Percentiles rank a stretch among this genome's conserved stretches.
Evolutionary conservation across 2,888 invertebrate species (phyloP).

Genomic region (Thereva nobilitata): DNA sequence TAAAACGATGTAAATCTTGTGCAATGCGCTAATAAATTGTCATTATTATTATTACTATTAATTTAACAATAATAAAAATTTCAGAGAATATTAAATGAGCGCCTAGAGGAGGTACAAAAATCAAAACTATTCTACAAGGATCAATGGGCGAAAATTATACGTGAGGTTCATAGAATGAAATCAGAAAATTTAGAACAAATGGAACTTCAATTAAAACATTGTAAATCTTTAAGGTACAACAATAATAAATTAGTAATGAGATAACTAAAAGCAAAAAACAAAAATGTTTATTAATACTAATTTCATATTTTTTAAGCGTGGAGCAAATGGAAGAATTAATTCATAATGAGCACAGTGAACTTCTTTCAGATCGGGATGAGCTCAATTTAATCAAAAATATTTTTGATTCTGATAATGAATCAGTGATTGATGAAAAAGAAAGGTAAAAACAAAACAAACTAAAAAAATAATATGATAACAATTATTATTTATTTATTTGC

Average conservation of each 20-base stretch:
- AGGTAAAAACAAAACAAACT: background rate
- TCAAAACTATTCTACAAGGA: constrained; percentile 76
- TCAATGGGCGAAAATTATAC: constrained; percentile 71
- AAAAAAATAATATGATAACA: too few relatives aligned
- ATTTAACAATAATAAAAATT: background rate
- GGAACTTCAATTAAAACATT: constrained; percentile 35
- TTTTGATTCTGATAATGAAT: background rate
- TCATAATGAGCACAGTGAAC: constrained; percentile 1
- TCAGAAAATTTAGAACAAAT: constrained; percentile 38
- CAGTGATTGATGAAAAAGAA: background rate
- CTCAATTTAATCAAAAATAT: background rate
- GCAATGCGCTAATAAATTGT: too few relatives aligned
- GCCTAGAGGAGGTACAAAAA: constrained; percentile 65
- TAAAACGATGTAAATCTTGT: too few relatives aligned
- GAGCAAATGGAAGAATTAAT: background rate
- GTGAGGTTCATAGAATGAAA: constrained; percentile 69
- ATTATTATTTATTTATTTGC: too few relatives aligned
- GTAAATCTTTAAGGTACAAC: constrained; percentile 26
- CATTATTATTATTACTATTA: too few relatives aligned
- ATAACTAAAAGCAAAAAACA: background rate
- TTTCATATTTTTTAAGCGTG: too few relatives aligned
- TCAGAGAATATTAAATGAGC: constrained; percentile 66
- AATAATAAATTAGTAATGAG: background rate
- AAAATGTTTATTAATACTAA: background rate
- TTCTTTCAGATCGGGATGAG: constrained; percentile 1